These are phyloP conservation scores for Microtus californicus DNA, from an alignment of 2,797 vertebrate genomes.

Conservation along the genomic window DNA sequence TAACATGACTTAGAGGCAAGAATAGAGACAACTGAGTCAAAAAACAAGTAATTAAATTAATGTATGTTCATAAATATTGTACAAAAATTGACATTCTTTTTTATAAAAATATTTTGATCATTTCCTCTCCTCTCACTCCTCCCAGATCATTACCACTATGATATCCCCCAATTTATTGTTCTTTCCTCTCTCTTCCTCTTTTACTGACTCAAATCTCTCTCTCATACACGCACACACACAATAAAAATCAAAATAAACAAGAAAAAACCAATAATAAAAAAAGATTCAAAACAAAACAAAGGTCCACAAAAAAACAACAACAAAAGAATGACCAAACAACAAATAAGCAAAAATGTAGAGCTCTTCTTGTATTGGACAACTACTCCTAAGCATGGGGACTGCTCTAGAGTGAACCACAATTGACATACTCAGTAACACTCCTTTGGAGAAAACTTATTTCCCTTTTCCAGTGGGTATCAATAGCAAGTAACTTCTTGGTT, in stretches of 20 bases:
- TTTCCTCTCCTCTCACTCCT: not conserved
- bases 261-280: not conserved
- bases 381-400: not conserved
- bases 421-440: not conserved
- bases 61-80: not conserved
- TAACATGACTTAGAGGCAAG: not conserved
- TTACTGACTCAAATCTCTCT: not conserved
- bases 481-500: not conserved
- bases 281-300: not conserved
- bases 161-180: not conserved
- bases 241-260: not conserved
- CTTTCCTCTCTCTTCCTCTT: not conserved
- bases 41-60: slow-evolving; percentile 41
- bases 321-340: not conserved
- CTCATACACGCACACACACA: not conserved
- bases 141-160: not conserved
- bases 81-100: not conserved
- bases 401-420: not conserved
- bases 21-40: slow-evolving; percentile 19
- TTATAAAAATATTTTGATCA: not conserved
- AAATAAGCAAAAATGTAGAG: not conserved
- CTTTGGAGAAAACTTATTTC: not conserved
- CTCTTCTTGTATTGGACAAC: not conserved
- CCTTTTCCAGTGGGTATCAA: not conserved
- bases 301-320: not conserved